Conservation (phyloP, 2,888 invertebrate species). For the Nephrotoma flavescens region DNA sequence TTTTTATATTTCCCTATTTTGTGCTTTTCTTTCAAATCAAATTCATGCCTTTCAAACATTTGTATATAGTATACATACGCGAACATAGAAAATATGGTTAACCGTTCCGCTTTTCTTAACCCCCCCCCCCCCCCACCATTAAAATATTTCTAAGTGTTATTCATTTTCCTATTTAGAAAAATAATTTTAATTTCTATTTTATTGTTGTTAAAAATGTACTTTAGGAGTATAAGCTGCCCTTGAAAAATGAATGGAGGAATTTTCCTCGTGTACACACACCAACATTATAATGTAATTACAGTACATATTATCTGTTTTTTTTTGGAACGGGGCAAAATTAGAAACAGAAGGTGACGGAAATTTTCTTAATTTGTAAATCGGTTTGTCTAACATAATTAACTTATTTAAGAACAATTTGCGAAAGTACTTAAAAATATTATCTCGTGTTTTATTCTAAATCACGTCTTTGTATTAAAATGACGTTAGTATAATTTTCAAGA, state of each 20-base stretch:
- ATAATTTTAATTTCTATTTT: neutral
- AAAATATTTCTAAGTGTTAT: neutral
- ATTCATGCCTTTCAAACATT: neutral
- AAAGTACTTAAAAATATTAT: too few relatives aligned
- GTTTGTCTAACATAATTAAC: too few relatives aligned
- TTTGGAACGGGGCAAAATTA: too few relatives aligned
- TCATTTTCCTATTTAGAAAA: neutral
- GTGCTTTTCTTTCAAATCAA: neutral
- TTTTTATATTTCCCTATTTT: neutral
- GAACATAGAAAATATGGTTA: neutral
- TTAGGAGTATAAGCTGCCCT: neutral
- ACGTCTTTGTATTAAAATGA: too few relatives aligned
- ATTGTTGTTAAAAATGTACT: neutral
- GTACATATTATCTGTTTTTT: too few relatives aligned
- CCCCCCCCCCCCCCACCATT: too few relatives aligned
- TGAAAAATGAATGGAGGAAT: neutral
- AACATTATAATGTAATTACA: neutral
- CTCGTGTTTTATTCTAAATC: too few relatives aligned
- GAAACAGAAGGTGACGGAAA: too few relatives aligned
- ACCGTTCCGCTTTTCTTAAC: neutral
- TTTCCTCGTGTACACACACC: neutral
- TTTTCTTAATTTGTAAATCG: too few relatives aligned
- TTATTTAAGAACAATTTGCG: too few relatives aligned
- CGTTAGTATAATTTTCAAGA: too few relatives aligned
- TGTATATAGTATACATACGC: neutral